phyloP scores from a whole-genome alignment of 2,797 vertebrate genomes.

The Eidolon dupreanum region DNA sequence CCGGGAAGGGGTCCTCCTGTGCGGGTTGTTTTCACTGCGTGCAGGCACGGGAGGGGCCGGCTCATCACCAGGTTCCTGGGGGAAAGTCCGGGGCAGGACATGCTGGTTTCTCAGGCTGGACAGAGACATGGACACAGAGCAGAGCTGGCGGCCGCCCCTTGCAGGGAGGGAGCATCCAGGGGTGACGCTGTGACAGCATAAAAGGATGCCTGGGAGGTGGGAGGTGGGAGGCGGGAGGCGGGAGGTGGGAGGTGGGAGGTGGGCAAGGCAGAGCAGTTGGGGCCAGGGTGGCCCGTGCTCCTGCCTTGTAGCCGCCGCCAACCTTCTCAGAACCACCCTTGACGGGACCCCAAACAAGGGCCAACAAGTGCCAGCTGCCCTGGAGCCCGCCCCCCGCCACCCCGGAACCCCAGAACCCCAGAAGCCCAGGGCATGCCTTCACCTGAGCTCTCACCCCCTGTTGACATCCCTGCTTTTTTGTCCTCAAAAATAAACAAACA shows the following conservation, averaged over 20 bases:
- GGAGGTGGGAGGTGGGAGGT: background rate
- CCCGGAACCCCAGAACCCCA: no score
- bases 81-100: background rate
- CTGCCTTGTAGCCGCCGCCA: background rate
- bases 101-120: background rate
- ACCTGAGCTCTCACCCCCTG: background rate
- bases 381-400: no score
- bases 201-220: accelerated
- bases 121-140: background rate
- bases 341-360: background rate
- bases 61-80: background rate
- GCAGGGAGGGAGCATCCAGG: background rate
- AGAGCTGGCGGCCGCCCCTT: no score
- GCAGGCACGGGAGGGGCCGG: no score
- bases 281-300: accelerated
- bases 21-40: no score
- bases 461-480: background rate
- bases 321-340: background rate
- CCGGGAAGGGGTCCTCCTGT: no score
- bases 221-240: background rate
- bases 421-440: background rate
- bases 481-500: background rate
- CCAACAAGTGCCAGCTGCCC: background rate
- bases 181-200: background rate
- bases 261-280: background rate